Evolutionary conservation across 2,888 invertebrate genomes (phyloP).

Genomic region (Loripinus fragilis): DNA sequence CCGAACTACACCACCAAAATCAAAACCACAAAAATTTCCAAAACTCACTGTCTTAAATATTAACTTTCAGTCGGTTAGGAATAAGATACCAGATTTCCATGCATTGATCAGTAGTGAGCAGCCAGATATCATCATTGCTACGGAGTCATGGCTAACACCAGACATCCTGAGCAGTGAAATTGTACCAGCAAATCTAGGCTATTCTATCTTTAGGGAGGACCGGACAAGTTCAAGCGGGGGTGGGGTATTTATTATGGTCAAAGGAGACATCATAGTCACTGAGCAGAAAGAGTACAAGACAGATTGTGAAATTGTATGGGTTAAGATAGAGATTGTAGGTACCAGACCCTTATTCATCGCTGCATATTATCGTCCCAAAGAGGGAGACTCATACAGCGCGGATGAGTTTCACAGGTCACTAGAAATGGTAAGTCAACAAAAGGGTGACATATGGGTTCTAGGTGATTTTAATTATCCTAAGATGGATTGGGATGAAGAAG

Average conservation of each 20-base stretch:
- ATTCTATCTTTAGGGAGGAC: not conserved
- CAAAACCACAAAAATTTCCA: not conserved
- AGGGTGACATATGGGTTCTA: conserved; percentile 9
- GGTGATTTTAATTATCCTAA: conserved; percentile 24
- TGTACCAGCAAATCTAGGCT: not conserved
- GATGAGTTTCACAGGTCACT: conserved; percentile 1
- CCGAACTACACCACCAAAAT: not conserved
- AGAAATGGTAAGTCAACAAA: conserved; percentile 15
- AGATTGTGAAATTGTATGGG: conserved; percentile 33
- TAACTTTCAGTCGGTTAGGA: not conserved
- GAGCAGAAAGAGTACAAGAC: conserved; percentile 18
- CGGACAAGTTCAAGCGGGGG: not conserved
- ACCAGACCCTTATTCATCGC: not conserved
- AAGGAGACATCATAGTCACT: not conserved
- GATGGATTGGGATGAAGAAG: conserved; percentile 14
- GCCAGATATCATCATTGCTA: conserved; percentile 10
- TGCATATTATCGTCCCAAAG: conserved; percentile 27
- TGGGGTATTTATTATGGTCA: conserved; percentile 10
- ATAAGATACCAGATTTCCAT: not conserved
- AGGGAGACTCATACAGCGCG: conserved; percentile 14
- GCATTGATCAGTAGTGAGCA: not conserved
- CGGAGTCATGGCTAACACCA: conserved; percentile 15
- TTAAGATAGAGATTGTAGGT: conserved; percentile 24
- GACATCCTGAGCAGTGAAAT: not conserved
- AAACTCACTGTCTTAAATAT: not conserved